phyloP scores from a whole-genome alignment of 2,888 invertebrate genomes.

The Cyrtodaria siliqua region DNA sequence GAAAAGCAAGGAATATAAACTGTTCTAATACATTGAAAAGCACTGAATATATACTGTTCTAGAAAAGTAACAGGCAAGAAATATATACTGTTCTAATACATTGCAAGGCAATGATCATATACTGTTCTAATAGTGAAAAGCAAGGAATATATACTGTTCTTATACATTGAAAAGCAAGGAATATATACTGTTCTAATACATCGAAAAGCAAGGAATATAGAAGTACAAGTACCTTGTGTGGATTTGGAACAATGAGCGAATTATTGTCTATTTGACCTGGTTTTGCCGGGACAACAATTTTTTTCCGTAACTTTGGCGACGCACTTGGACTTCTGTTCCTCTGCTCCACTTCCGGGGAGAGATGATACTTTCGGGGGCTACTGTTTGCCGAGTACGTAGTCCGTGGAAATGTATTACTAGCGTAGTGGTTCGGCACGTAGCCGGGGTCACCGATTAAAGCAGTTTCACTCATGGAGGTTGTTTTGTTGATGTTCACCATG shows the following conservation, averaged over 20 bases:
- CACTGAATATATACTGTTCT: too few species aligned
- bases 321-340: constrained; percentile 75
- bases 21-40: too few species aligned
- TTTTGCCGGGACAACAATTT: constrained; percentile 70
- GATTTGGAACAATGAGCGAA: constrained; percentile 89
- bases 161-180: too few species aligned
- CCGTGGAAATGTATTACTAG: constrained; percentile 62
- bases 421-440: constrained; percentile 21
- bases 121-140: too few species aligned
- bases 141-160: too few species aligned
- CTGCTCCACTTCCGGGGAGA: constrained; percentile 65
- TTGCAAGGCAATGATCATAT: too few species aligned
- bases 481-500: constrained; percentile 71
- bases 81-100: too few species aligned
- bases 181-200: too few species aligned
- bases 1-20: too few species aligned
- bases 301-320: constrained; percentile 77
- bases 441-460: constrained; percentile 21
- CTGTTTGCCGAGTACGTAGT: constrained; percentile 60
- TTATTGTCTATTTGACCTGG: constrained; percentile 93
- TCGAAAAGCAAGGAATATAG: too few species aligned
- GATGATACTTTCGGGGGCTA: constrained; percentile 68
- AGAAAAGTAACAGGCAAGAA: too few species aligned
- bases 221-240: constrained; percentile 88
- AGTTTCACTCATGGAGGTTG: constrained; percentile 47